Conservation (phyloP, 2,888 invertebrate genomes). For the Rapana venosa region DNA sequence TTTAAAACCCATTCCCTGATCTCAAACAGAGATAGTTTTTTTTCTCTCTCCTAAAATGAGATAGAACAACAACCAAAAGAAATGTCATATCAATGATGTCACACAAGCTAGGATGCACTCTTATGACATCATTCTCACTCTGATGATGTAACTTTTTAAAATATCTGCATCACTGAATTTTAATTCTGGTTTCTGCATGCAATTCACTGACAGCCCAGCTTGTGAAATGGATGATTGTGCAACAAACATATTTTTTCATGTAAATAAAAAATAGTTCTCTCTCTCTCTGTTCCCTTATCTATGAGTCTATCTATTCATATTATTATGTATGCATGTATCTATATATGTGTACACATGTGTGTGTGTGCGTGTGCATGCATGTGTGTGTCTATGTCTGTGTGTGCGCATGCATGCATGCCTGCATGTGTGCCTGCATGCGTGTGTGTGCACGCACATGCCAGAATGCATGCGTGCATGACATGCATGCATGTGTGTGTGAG, state of each 20-base stretch:
- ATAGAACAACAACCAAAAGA: neutral
- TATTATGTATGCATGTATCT: neutral
- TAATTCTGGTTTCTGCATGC: too few species aligned
- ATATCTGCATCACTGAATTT: too few species aligned
- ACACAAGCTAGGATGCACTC: neutral
- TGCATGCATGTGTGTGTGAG: too few species aligned
- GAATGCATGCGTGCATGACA: too few species aligned
- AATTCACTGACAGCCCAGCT: too few species aligned
- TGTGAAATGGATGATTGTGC: too few species aligned
- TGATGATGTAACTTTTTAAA: too few species aligned
- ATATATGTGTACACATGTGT: neutral
- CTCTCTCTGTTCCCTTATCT: neutral
- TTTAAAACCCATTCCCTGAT: neutral
- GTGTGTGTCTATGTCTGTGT: neutral
- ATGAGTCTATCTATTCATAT: neutral
- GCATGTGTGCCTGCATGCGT: neutral
- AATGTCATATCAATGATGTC: conserved; percentile 8
- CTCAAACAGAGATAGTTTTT: neutral
- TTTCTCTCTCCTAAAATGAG: neutral
- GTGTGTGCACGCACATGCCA: too few species aligned
- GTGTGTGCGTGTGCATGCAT: neutral
- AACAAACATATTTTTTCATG: too few species aligned
- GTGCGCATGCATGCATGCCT: neutral
- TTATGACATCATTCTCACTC: neutral
- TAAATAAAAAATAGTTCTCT: neutral